Base-by-base conservation (phyloP, 1,140 invertebrate species). In the Danaus melanippus region DNA sequence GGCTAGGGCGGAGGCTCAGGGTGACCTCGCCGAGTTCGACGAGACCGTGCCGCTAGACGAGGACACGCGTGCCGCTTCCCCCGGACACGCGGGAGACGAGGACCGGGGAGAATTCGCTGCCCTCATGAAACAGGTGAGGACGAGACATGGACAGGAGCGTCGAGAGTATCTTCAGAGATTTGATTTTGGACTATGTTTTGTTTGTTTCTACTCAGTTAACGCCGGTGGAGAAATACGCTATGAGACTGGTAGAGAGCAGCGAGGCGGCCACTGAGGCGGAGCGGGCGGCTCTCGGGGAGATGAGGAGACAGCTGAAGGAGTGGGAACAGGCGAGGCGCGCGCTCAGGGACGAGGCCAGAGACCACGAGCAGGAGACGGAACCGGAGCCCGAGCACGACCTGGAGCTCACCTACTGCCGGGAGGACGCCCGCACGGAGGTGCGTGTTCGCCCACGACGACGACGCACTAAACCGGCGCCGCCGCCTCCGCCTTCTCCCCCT, bases 21-120 rank as follows among this genome's bases (percentile, higher is more conserved):
- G 95, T 10, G 97, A 98, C 79, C 88, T 98, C 56, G 96, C 95
- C 0, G 97, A 98, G 84, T 99, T 98, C 87, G 97, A 99, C 88
- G 97, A 99, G 88, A 95, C 92, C 72, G 96, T 98, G 88, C 96
- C 96, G n/a, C 89, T 97, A 46, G 93, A 94, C 44, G 92, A 93
- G 9, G 89, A 90, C 88, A 97, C 21, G 43, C 52, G 50, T 89
- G 41, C 84, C 58, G 39, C 60, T 42, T 21, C 49, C 50, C 42
- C 45, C 58, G 92, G 93, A 12, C 53, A 91, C 8, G 94, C 94
- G 0, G 93, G 93, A 69, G 95, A 95, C 8, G 95, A 97, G 82
- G 95, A 94, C 58, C 95, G 93, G 12, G 96, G 95, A 8, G 97
- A 98, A 80, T 87, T 98, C 59, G 96, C 95, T 0, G 96, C 97